Evolutionary conservation across 1,140 invertebrate species (phyloP).

Genomic region (Brachionus manjavacas): DNA sequence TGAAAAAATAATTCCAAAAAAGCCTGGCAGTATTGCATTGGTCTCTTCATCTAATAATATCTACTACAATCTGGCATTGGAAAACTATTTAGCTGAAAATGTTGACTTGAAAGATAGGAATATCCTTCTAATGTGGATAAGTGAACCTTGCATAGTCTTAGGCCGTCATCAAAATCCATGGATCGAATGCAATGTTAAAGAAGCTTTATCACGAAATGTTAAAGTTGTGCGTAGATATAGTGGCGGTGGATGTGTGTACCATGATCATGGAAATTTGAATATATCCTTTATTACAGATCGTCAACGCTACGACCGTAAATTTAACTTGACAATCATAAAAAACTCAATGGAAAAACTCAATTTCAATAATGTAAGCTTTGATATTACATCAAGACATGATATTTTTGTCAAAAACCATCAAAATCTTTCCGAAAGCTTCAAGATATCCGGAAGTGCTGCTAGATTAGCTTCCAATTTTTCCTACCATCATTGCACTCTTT

Average conservation of each 20-base stretch:
- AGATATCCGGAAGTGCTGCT: constrained; percentile 85
- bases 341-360: constrained; percentile 72
- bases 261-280: constrained; percentile 42
- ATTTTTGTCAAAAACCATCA: neutral
- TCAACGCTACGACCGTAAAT: constrained; percentile 71
- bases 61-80: constrained; percentile 30
- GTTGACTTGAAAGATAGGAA: constrained; percentile 60
- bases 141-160: constrained; percentile 85
- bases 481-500: constrained; percentile 89
- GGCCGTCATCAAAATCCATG: constrained; percentile 95
- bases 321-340: constrained; percentile 72
- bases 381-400: constrained; percentile 44
- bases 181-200: constrained; percentile 72
- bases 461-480: constrained; percentile 76
- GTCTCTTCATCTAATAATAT: constrained; percentile 33
- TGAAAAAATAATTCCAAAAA: constrained; percentile 20
- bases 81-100: constrained; percentile 55
- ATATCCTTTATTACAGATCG: constrained; percentile 26
- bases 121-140: constrained; percentile 80
- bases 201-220: constrained; percentile 61
- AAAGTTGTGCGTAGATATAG: constrained; percentile 78
- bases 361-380: constrained; percentile 62
- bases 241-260: constrained; percentile 69
- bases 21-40: neutral
- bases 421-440: constrained; percentile 25